Conservation (phyloP, 2,888 invertebrate species). For the Apoda limacodes region DNA sequence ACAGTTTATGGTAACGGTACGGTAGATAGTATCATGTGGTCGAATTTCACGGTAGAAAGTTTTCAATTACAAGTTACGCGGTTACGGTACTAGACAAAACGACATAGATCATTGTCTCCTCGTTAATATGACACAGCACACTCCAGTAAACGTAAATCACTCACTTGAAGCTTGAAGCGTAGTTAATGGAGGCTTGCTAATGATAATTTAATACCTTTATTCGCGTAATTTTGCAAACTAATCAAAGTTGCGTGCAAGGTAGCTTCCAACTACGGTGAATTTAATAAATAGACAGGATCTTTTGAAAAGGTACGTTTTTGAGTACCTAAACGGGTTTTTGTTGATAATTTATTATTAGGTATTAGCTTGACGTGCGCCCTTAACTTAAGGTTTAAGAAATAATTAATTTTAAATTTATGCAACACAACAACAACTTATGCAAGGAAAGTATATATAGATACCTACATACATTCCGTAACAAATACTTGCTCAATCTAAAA, state of each 20-base stretch:
- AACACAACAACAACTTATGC: too few relatives aligned
- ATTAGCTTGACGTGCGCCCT: too few relatives aligned
- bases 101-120: conserved; percentile 35
- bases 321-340: too few relatives aligned
- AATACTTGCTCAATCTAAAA: too few relatives aligned
- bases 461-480: too few relatives aligned
- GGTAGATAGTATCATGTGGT: too few relatives aligned
- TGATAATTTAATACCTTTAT: conserved; percentile 54
- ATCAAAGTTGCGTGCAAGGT: conserved; percentile 50
- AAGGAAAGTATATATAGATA: too few relatives aligned
- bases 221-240: conserved; percentile 50
- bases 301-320: too few relatives aligned
- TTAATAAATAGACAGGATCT: conserved; percentile 46
- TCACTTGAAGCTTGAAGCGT: conserved; percentile 47
- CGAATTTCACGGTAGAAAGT: conserved; percentile 1
- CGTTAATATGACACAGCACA: conserved; percentile 39
- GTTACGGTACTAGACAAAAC: conserved; percentile 19
- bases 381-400: too few relatives aligned
- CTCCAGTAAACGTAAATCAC: conserved; percentile 52
- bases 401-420: too few relatives aligned
- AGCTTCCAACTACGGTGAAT: conserved; percentile 35
- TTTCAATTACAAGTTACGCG: conserved; percentile 10
- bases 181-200: conserved; percentile 52
- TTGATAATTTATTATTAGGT: too few relatives aligned
- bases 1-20: too few relatives aligned